Base-by-base conservation (phyloP, 2,113 vertebrate species). In the Colaptes auratus region DNA sequence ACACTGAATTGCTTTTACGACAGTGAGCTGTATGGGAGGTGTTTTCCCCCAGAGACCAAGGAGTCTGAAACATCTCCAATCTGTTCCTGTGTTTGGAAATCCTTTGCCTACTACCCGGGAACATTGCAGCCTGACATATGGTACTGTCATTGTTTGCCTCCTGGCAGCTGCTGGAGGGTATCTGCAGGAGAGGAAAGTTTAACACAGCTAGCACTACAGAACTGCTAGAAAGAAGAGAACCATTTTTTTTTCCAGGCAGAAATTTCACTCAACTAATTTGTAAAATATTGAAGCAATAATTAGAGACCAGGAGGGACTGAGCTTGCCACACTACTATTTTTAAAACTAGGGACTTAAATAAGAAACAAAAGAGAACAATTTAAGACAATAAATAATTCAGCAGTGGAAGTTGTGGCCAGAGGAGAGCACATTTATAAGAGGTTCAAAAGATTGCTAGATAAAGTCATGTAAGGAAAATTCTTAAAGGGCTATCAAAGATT, bases 51-150 rank as follows among this genome's bases (percentile, higher is more conserved):
- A 55, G 81, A 89, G 65, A 84, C 2, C 16, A 79, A 77, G 48
- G 83, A 90, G 73, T 66, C 69, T 83, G 75, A 93, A 91, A 61
- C 66, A 90, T 66, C 58, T 82, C 69, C 79, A 92, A 71, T 93
- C 82, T 93, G 91, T 85, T 93, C 56, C 71, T 92, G 27, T 69
- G 65, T 91, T 92, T 88, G 71, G 63, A 92, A 95, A 92, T 74
- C 52, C 63, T 55, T 94, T 90, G 66, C 71, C 71, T 80, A 33
- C 84, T 88, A 79, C 94, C 78, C 84, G 74, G 89, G 89, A 91
- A 77, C 82, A 44, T 80, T 69, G 39, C 75, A 74, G 53, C 64
- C 67, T 79, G 91, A 88, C 91, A 88, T 92, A 95, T 91, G 86
- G 91, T 80, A n/a, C 75, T 80, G 89, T 59, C 82, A 76, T 80